Conservation (phyloP, 2,797 vertebrate species). For the Furcifer pardalis region DNA sequence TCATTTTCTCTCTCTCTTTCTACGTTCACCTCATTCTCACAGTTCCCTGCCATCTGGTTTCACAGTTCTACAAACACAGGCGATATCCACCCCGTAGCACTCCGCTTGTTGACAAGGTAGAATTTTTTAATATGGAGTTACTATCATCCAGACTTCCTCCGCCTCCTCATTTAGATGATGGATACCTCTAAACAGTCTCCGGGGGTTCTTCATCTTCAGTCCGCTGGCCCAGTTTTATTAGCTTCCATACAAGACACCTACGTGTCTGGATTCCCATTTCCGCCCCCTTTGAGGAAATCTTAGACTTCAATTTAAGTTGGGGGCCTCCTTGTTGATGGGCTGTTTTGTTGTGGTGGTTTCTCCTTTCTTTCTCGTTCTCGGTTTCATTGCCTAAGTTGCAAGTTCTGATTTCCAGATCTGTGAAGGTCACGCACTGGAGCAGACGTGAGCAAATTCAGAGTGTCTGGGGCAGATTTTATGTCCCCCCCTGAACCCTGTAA, state of each 20-base stretch:
- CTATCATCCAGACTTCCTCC: slow-evolving; percentile 66
- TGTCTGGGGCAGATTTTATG: too few relatives aligned
- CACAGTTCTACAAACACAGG: slow-evolving; percentile 59
- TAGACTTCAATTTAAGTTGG: slow-evolving; percentile 45
- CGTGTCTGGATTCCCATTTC: slow-evolving; percentile 62
- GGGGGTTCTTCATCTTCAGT: slow-evolving; percentile 54
- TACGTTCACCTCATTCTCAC: slow-evolving; percentile 55
- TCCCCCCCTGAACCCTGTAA: too few relatives aligned
- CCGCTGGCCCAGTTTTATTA: slow-evolving; percentile 54
- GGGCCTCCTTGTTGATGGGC: slow-evolving; percentile 4
- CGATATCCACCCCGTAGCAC: slow-evolving; percentile 63
- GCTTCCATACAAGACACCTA: slow-evolving; percentile 66
- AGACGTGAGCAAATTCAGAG: too few relatives aligned
- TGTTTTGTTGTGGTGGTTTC: neutral
- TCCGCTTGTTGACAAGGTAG: slow-evolving; percentile 65
- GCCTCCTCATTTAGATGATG: slow-evolving; percentile 63
- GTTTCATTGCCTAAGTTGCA: too few relatives aligned
- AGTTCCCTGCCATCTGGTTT: slow-evolving; percentile 68
- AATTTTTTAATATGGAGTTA: slow-evolving; percentile 74
- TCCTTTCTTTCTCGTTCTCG: neutral
- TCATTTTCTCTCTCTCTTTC: slow-evolving; percentile 38
- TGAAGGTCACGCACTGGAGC: neutral
- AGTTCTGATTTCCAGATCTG: neutral
- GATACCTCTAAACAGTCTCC: slow-evolving; percentile 62
- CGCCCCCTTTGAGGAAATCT: slow-evolving; percentile 54